Evolutionary conservation across 2,888 invertebrate species (phyloP), one percentile per base, ranked within the genome.

Genomic region (Sycophila texana): DNA sequence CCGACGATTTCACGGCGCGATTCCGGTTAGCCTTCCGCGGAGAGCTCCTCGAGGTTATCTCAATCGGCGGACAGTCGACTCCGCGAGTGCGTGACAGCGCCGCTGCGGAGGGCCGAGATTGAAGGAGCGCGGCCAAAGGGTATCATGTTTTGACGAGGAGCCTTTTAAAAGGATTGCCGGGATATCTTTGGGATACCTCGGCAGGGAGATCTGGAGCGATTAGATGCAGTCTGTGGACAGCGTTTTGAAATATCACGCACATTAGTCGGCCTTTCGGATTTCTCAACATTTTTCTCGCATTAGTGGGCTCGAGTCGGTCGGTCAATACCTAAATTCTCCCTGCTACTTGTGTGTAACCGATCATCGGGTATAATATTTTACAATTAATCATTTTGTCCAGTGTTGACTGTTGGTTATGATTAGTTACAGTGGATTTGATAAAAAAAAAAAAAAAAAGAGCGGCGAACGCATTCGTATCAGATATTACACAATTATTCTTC

Each of bases 11-110:
- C 68, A 80, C 65, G 76, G 81, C 82, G 82, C 79, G 84, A 84
- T 83, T 83, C 82, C 82, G 81, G 83, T 83, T 83, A 80, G 68
- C 20, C 73, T 20, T 30, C 7, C 77, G 82, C 77, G 82, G 57
- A 39, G 81, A 39, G 82, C 61, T 71, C 39, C 84, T 83, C 83
- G 83, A 83, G 84, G 83, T 83, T 86, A 85, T 86, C 85, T 85
- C 83, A 78, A 82, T 82, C 82, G 83, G 58, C 76, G 83, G 68
- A 66, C 79, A 76, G 82, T 81, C 83, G 53, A 53, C 53, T 53
- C 14, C 26, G 26, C 22, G 60, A 26, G 49, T 74, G 10, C 26
- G 71, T n/a, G 60, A 20, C 39, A 10, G 60, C 51, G 72, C 1
- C 14, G 39, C 16, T 14, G 26, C 58, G 13, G 22, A 51, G 60